A percentile compares a stretch with the other conserved stretches of the same genome.
These are phyloP conservation scores for Cervus canadensis DNA, from an alignment of 2,113 vertebrate genomes.

Conservation along the genomic window DNA sequence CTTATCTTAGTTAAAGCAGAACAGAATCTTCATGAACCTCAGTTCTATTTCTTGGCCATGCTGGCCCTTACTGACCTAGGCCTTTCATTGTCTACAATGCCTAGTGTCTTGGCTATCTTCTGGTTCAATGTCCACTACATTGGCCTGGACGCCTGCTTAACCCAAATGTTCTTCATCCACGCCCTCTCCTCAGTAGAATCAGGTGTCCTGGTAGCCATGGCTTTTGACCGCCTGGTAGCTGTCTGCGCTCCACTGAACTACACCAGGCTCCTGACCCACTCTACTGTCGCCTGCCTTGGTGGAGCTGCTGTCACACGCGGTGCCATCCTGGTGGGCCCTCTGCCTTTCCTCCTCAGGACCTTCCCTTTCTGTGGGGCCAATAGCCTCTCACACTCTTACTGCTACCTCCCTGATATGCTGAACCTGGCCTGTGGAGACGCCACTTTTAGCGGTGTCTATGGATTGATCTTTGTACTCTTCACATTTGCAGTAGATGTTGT, in stretches of 20 bases:
- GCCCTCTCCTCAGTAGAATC: constrained; percentile 45
- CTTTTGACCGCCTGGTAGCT: constrained; percentile 64
- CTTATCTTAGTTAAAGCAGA: constrained; percentile 20
- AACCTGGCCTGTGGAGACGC: constrained; percentile 68
- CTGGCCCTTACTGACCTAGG: constrained; percentile 63
- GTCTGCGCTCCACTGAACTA: constrained; percentile 66
- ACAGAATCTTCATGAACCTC: constrained; percentile 56
- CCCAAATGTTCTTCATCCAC: constrained; percentile 71
- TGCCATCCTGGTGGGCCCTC: constrained; percentile 30
- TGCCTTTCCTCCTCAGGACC: constrained; percentile 61
- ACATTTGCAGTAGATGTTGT: constrained; percentile 62
- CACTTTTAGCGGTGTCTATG: constrained; percentile 63
- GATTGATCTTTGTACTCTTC: constrained; percentile 57
- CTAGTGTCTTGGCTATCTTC: constrained; percentile 64
- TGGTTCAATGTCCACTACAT: constrained; percentile 46
- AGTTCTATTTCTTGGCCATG: constrained; percentile 60
- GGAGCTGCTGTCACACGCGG: constrained; percentile 35
- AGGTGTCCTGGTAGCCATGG: constrained; percentile 64
- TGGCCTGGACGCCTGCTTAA: constrained; percentile 59
- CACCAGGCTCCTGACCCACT: constrained; percentile 35
- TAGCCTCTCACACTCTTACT: constrained; percentile 70
- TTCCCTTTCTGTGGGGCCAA: constrained; percentile 68
- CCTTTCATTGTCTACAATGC: constrained; percentile 54
- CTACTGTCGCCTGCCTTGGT: background rate
- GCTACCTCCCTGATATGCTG: constrained; percentile 70